Evolutionary conservation across 2,888 invertebrate species (phyloP).

Genomic region (Drosophila prolongata): DNA sequence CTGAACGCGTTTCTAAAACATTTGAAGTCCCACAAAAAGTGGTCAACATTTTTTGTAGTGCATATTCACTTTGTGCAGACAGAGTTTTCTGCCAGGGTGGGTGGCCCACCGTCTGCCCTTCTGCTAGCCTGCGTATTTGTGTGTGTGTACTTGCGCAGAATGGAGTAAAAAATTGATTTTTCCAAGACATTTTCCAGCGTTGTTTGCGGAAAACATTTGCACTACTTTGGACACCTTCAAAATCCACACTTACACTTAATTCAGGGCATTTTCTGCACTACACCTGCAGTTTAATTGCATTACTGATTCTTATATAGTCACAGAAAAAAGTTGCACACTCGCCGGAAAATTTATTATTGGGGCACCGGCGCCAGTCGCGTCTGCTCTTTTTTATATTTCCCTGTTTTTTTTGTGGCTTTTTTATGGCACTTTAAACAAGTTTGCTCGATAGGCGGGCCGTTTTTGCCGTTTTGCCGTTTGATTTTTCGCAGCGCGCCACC

Average conservation of each 20-base stretch:
- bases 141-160: slow-evolving; percentile 53
- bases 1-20: too few species aligned
- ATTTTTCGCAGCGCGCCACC: slow-evolving; percentile 41
- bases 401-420: slow-evolving; percentile 38
- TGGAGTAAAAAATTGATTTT: slow-evolving; percentile 75
- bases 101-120: slow-evolving; percentile 54
- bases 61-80: slow-evolving; percentile 21
- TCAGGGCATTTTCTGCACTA: slow-evolving; percentile 25
- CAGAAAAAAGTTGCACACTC: slow-evolving; percentile 35
- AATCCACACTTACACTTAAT: slow-evolving; percentile 26
- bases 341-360: slow-evolving; percentile 46
- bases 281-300: slow-evolving; percentile 18
- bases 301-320: slow-evolving; percentile 10
- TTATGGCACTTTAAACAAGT: slow-evolving; percentile 44
- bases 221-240: slow-evolving; percentile 8
- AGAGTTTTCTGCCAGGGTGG: slow-evolving; percentile 59
- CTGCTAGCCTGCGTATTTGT: slow-evolving; percentile 15
- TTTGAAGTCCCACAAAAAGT: background rate
- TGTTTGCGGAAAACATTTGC: slow-evolving; percentile 30
- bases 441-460: slow-evolving; percentile 58
- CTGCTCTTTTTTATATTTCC: slow-evolving; percentile 26
- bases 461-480: slow-evolving; percentile 33
- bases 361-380: slow-evolving; percentile 61
- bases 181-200: slow-evolving; percentile 57
- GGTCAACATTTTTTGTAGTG: background rate